A percentile compares a stretch with the other conserved stretches of the same genome.
phyloP scores from a whole-genome alignment of 2,797 vertebrate genomes.

The Natrix natrix region DNA sequence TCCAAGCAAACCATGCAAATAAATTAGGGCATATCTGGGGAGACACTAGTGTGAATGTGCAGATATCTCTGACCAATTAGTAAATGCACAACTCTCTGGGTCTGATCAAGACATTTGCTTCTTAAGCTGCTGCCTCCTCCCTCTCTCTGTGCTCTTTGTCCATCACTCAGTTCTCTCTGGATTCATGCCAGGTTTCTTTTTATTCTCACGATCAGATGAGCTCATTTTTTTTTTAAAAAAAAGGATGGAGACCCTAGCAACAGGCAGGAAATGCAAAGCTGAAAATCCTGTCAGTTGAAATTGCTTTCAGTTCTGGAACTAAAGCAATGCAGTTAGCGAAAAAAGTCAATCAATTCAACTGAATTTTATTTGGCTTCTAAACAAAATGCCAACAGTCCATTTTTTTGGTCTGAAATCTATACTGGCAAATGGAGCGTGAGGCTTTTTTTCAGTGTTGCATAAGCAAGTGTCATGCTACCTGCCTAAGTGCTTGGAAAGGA shows the following conservation, averaged over 20 bases:
- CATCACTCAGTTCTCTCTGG: conserved; percentile 28
- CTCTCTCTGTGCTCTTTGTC: neutral
- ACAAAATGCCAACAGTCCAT: conserved; percentile 35
- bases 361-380: conserved; percentile 51
- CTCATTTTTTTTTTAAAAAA: conserved; percentile 34
- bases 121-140: neutral
- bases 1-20: neutral
- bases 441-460: conserved; percentile 25
- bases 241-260: conserved; percentile 32
- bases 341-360: conserved; percentile 56
- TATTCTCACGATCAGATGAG: conserved; percentile 20
- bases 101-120: neutral
- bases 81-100: neutral
- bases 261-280: neutral
- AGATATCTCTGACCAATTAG: neutral
- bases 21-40: neutral
- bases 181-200: conserved; percentile 48
- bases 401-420: conserved; percentile 33
- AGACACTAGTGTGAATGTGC: neutral
- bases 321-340: conserved; percentile 47
- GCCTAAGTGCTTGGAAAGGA: neutral
- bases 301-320: conserved; percentile 49
- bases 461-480: neutral
- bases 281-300: conserved; percentile 53
- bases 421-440: conserved; percentile 12